Evolutionary conservation across 2,888 invertebrate species (phyloP), one percentile per base, ranked within the genome.

Genomic region (Ectemnius continuus): DNA sequence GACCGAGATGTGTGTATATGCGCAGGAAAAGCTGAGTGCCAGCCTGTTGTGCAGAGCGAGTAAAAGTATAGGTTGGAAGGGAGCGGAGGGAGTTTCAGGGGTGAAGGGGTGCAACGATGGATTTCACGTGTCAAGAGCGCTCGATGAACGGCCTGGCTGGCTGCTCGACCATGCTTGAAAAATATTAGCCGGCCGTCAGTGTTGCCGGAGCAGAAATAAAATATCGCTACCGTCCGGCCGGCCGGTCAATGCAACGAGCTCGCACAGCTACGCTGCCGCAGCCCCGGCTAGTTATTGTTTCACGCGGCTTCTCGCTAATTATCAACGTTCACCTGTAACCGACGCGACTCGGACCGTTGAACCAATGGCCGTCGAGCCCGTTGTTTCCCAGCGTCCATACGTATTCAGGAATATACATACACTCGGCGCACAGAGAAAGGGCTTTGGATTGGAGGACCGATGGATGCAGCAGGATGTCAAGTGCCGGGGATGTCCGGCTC

Each of bases 141-240:
- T 67, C 77, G 75, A 77, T 77, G 75, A 77, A 77, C 77, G 77
- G 77, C 69, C 75, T 46, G 57, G 69, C 61, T 75, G 66, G 71
- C 75, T 71, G 77, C 77, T 77, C 75, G 77, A 77, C 77, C 71
- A 75, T 77, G 71, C 66, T 75, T 69, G 77, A 77, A 77, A 77
- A 77, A 77, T 77, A 77, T 77, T 77, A 77, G 75, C 71, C 69
- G 66, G 71, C 65, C 64, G 75, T 75, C 75, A 67, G 77, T 71
- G 75, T 62, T 77, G 69, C 69, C 68, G 66, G 70, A 58, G 63
- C 64, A 67, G 71, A 72, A 72, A 57, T 75, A 75, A 75, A 75
- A 77, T 77, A 77, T 77, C 61, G 71, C 62, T 16, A 45, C 46
- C 16, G n/a, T 52, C 52, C 16, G 14, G 52, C 52, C n/a, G 8